Evolutionary conservation across 2,888 invertebrate genomes (phyloP).

Genomic region (Drosophila dives): DNA sequence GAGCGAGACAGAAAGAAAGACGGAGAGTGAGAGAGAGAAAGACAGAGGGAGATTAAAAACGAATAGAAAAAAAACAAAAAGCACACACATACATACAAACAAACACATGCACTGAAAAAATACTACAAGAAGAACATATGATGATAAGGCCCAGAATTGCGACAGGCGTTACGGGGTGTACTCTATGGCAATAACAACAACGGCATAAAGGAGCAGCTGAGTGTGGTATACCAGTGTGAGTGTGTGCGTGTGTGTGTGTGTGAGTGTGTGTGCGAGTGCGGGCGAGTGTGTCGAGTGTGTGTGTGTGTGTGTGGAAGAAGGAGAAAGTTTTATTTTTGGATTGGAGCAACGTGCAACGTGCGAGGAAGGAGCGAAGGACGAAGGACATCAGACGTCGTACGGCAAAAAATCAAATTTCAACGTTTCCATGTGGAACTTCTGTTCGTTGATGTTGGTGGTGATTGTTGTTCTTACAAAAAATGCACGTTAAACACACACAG

Average conservation of each 20-base stretch:
- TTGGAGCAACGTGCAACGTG: constrained; percentile 7
- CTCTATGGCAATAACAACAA: constrained; percentile 59
- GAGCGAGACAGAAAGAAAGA: background rate
- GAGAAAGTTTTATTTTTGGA: constrained; percentile 11
- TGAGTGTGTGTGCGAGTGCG: constrained; percentile 6
- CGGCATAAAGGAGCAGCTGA: constrained; percentile 25
- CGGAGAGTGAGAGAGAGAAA: background rate
- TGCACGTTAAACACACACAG: constrained; percentile 85
- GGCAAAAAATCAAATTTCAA: constrained; percentile 44
- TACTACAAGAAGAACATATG: constrained; percentile 18
- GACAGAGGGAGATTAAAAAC: background rate
- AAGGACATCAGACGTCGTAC: constrained; percentile 1
- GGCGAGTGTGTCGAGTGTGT: constrained; percentile 10
- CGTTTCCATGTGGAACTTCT: constrained; percentile 55
- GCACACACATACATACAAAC: constrained; percentile 18
- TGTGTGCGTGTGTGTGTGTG: constrained; percentile 20
- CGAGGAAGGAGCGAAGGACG: constrained; percentile 9
- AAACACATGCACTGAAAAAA: constrained; percentile 37
- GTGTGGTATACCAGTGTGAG: constrained; percentile 15
- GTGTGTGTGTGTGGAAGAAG: constrained; percentile 5
- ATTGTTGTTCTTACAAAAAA: constrained; percentile 63
- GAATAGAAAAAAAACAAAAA: constrained; percentile 7
- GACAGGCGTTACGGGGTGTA: constrained; percentile 57
- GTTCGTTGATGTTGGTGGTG: constrained; percentile 19
- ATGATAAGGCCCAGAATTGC: constrained; percentile 69